Evolutionary conservation across 2,888 invertebrate genomes (phyloP), one percentile per base, ranked within the genome.

Genomic region (Agrochola litura): DNA sequence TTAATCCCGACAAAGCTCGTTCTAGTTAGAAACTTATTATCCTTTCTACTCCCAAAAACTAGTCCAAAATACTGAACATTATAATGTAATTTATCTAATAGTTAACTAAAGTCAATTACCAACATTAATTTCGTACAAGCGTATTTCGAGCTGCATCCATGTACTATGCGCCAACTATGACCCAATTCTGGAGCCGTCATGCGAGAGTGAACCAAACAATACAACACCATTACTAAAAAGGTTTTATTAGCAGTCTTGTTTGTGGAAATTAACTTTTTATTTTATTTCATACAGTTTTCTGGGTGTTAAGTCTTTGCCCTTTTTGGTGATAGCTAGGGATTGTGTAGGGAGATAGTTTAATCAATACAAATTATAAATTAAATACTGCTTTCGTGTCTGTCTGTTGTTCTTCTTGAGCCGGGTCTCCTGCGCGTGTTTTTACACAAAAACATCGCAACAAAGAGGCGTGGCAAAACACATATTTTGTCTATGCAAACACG

Each of bases 191-290:
- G n/a, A 8, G 46, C 65, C 30, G 68, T 66, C 67, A 87, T 84
- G 74, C 74, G 73, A 86, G 76, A 79, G 56, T 63, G 87, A 77
- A 86, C 89, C 89, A 91, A 91, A 92, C 92, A 92, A 93, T 91
- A 90, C 90, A 88, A 90, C 89, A 88, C 91, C 86, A 92, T 92
- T 91, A 88, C 89, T 79, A 79, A 85, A 79, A 85, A 90, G 90
- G 90, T 92, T 93, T 91, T 92, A 92, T 92, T 92, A 89, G 83
- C 67, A 73, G 69, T 79, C 22, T 49, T 68, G 68, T 83, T 89
- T 69, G 63, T 66, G 22, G 10, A 72, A 77, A 69, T 76, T 54
- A 49, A 22, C 37, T 68, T 81, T 30, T 72, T 74, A 61, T 80
- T 61, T 19, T 60, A 60, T 60, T 84, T 64, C 19, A 6, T 46